These are phyloP conservation scores for Trachymyrmex cornetzi DNA, from an alignment of 1,140 invertebrate species.

Conservation along the genomic window DNA sequence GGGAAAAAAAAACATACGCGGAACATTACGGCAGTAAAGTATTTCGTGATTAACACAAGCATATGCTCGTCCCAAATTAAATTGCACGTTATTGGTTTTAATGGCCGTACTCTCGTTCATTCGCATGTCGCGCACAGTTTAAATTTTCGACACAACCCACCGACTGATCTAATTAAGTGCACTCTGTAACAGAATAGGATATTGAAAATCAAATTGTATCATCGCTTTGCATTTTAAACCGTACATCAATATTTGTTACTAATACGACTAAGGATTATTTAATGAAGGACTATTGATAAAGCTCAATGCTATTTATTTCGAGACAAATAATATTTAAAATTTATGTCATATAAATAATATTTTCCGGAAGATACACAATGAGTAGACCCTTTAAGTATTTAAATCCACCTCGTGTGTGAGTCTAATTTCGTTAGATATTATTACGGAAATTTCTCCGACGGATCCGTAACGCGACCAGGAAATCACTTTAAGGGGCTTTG, in stretches of 20 bases:
- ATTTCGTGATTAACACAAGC: conserved; percentile 49
- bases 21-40: conserved; percentile 34
- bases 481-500: conserved; percentile 77
- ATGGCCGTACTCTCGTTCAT: conserved; percentile 25
- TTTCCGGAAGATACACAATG: background rate
- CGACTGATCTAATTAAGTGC: conserved; percentile 28
- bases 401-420: conserved; percentile 2
- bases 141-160: conserved; percentile 22
- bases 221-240: background rate
- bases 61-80: conserved; percentile 39
- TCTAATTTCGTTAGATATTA: conserved; percentile 57
- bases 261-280: conserved; percentile 1
- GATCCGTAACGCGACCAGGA: conserved; percentile 52
- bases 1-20: background rate
- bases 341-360: conserved; percentile 9
- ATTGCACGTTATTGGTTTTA: conserved; percentile 54
- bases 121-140: conserved; percentile 37
- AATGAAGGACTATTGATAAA: background rate
- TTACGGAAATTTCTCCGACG: conserved; percentile 38
- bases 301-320: background rate
- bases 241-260: background rate
- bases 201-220: conserved; percentile 38
- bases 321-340: conserved; percentile 3
- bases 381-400: background rate
- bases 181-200: conserved; percentile 18